Conservation (phyloP, 2,888 invertebrate genomes). For the Leuctra nigra region DNA sequence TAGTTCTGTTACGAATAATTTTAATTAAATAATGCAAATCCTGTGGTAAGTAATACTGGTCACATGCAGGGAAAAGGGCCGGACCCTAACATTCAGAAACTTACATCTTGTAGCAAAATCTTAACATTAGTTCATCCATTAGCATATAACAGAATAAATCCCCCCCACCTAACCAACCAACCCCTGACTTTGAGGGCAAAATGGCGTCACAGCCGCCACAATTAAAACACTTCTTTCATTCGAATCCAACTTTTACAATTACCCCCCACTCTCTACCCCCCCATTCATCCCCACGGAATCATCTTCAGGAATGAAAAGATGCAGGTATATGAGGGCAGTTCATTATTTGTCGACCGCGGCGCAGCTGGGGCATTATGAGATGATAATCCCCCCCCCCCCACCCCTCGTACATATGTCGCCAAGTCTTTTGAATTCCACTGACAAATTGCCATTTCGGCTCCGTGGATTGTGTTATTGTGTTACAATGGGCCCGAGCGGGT, state of each 20-base stretch:
- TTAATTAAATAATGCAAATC: no score
- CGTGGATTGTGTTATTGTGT: conserved; percentile 23
- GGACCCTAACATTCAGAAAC: no score
- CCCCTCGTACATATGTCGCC: conserved; percentile 24
- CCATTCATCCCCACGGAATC: conserved; percentile 5
- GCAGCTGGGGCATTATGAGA: conserved; percentile 21
- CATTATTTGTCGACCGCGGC: conserved; percentile 24
- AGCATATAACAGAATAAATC: not conserved
- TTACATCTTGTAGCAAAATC: no score
- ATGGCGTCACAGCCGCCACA: not conserved
- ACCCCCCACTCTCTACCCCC: not conserved
- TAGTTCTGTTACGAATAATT: no score
- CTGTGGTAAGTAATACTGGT: no score
- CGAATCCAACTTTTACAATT: not conserved
- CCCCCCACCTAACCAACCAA: no score
- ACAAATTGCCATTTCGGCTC: conserved; percentile 29
- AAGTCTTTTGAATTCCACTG: conserved; percentile 27
- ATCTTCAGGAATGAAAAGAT: conserved; percentile 19
- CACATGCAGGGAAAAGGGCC: no score
- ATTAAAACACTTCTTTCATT: not conserved
- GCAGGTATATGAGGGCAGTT: conserved; percentile 23
- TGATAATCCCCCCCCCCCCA: conserved; percentile 21
- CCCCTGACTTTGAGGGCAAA: no score
- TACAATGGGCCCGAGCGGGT: conserved; percentile 20
- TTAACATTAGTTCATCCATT: no score